A percentile compares a stretch with the other conserved stretches of the same genome.
Conservation (phyloP, 2,888 invertebrate species). For the Timema cristinae region DNA sequence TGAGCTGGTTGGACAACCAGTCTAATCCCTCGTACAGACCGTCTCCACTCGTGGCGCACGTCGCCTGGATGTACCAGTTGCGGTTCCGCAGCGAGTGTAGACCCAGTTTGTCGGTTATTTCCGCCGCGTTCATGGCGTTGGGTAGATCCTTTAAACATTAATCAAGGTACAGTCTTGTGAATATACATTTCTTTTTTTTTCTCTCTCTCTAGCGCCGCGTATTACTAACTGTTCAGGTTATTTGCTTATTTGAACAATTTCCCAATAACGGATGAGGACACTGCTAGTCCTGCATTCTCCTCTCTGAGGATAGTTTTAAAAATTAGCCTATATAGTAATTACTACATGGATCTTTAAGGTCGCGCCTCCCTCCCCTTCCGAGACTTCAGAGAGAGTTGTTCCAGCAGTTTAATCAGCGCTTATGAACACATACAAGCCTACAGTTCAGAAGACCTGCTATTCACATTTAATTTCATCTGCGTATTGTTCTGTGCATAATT, state of each 20-base stretch:
- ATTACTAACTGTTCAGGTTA: too few relatives aligned
- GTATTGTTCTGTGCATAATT: too few relatives aligned
- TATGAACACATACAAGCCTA: too few relatives aligned
- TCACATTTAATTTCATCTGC: too few relatives aligned
- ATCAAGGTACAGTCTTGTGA: not conserved
- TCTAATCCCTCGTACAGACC: conserved; percentile 99
- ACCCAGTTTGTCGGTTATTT: conserved; percentile 98
- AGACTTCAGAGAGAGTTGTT: too few relatives aligned
- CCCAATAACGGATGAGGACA: not conserved
- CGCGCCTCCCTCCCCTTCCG: too few relatives aligned
- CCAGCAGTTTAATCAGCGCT: too few relatives aligned
- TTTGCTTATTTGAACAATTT: too few relatives aligned
- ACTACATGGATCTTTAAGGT: too few relatives aligned
- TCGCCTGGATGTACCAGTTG: conserved; percentile 96
- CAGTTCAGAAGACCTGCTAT: too few relatives aligned
- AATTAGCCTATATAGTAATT: not conserved
- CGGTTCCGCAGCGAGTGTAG: conserved; percentile 97
- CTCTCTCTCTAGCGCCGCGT: too few relatives aligned
- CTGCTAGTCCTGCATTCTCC: not conserved
- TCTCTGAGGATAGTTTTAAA: not conserved
- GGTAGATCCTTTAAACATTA: conserved; percentile 80
- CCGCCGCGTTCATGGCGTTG: conserved; percentile 99
- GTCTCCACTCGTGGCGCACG: conserved; percentile 98
- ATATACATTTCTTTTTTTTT: not conserved
- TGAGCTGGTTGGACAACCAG: conserved; percentile 99